phyloP scores from a whole-genome alignment of 2,797 vertebrate genomes.

The Anniella stebbinsi region DNA sequence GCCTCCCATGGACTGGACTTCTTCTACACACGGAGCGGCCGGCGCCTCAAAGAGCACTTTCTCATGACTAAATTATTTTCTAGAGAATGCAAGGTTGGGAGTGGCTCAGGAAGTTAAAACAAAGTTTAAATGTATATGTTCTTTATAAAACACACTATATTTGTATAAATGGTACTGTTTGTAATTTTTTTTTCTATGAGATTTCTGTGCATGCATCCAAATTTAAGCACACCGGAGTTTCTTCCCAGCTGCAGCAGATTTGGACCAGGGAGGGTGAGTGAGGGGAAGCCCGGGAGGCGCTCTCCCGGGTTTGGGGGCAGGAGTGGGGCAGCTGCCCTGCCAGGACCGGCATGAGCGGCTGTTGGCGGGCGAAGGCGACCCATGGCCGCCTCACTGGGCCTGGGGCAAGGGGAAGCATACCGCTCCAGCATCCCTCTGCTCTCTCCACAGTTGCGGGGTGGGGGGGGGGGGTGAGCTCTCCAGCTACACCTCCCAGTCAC shows the following conservation, averaged over 20 bases:
- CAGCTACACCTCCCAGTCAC: too few species aligned
- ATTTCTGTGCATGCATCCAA: not conserved
- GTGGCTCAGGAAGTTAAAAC: conserved; percentile 47
- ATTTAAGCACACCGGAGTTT: not conserved
- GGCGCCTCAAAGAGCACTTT: conserved; percentile 66
- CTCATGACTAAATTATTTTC: conserved; percentile 64
- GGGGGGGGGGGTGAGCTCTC: too few species aligned
- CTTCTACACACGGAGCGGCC: not conserved
- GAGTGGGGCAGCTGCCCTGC: not conserved
- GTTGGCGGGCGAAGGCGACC: not conserved
- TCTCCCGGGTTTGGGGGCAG: not conserved
- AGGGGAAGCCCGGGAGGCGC: not conserved
- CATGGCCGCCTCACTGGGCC: too few species aligned
- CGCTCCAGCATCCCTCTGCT: not conserved
- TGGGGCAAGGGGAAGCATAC: too few species aligned
- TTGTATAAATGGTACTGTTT: conserved; percentile 63
- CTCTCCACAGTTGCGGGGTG: too few species aligned
- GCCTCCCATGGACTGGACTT: not conserved
- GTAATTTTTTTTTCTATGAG: conserved; percentile 44
- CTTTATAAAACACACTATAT: conserved; percentile 59
- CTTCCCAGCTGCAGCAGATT: not conserved
- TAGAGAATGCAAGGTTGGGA: conserved; percentile 44
- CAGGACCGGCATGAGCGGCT: not conserved
- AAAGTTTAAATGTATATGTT: conserved; percentile 52
- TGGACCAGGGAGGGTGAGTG: not conserved